These are phyloP conservation scores for Bombus picipes DNA, from an alignment of 1,140 invertebrate genomes.

Conservation along the genomic window DNA sequence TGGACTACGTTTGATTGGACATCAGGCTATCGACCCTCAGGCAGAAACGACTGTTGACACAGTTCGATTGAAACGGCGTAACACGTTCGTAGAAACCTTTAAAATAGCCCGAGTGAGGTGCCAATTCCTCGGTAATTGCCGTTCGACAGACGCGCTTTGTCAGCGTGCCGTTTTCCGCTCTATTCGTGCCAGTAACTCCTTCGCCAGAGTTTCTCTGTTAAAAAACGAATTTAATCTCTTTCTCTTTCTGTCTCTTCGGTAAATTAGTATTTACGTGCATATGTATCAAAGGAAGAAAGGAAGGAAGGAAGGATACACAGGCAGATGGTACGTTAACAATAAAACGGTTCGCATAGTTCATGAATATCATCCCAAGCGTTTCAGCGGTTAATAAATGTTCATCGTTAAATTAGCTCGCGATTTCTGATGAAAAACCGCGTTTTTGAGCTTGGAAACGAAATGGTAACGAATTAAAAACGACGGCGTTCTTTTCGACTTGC, in stretches of 20 bases:
- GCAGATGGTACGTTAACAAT: too few relatives aligned
- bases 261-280: too few relatives aligned
- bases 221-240: slow-evolving; percentile 4
- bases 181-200: slow-evolving; percentile 29
- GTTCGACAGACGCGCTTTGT: slow-evolving; percentile 50
- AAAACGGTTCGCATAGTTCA: not conserved
- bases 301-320: too few relatives aligned
- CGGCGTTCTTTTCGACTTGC: slow-evolving; percentile 29
- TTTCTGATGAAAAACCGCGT: not conserved
- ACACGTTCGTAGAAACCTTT: slow-evolving; percentile 43
- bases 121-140: slow-evolving; percentile 51
- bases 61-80: slow-evolving; percentile 27
- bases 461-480: slow-evolving; percentile 35
- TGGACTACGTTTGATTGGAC: not conserved
- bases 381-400: slow-evolving; percentile 13
- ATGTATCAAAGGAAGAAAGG: too few relatives aligned
- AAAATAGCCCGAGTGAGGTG: slow-evolving; percentile 47
- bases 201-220: not conserved
- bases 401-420: not conserved
- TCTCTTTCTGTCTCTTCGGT: too few relatives aligned
- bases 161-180: slow-evolving; percentile 1
- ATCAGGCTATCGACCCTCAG: slow-evolving; percentile 3
- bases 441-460: not conserved
- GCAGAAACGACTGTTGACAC: slow-evolving; percentile 22
- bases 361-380: not conserved